A percentile compares a stretch with the other conserved stretches of the same genome.
Conservation (phyloP, 2,888 invertebrate species). For the Pterostichus madidus region DNA sequence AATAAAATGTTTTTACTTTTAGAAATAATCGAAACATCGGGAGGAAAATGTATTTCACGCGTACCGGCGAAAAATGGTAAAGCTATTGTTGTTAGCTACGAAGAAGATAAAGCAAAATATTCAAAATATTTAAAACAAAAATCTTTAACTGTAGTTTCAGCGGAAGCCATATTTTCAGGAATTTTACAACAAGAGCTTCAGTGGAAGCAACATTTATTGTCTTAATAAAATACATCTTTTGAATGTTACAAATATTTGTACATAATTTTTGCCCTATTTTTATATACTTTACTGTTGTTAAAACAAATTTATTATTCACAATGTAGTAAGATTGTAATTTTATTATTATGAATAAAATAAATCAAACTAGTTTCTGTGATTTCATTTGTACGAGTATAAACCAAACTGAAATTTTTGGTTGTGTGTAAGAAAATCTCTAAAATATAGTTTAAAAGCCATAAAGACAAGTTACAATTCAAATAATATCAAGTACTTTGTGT, state of each 20-base stretch:
- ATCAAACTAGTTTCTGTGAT: too few species aligned
- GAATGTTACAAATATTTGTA: too few species aligned
- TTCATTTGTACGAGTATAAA: too few species aligned
- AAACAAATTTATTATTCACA: conserved; percentile 61
- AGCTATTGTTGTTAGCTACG: conserved; percentile 72
- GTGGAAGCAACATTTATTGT: conserved; percentile 70
- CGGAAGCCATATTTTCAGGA: conserved; percentile 76
- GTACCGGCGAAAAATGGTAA: conserved; percentile 70
- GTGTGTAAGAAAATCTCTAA: too few species aligned
- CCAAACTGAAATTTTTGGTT: too few species aligned
- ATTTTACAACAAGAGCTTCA: conserved; percentile 74
- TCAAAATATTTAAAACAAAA: conserved; percentile 72
- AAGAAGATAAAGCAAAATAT: conserved; percentile 73
- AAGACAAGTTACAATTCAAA: too few species aligned
- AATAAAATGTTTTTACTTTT: conserved; percentile 67
- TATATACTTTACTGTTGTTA: conserved; percentile 51
- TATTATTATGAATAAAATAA: conserved; percentile 1
- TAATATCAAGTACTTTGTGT: too few species aligned
- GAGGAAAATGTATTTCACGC: conserved; percentile 74
- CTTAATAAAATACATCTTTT: neutral
- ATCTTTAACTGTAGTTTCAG: conserved; percentile 72
- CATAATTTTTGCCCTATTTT: too few species aligned
- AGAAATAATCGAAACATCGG: conserved; percentile 75
- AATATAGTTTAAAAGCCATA: too few species aligned
- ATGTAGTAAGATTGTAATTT: neutral